Evolutionary conservation across 1,140 invertebrate genomes (phyloP), one percentile per base, ranked within the genome.

Genomic region (Nasonia giraulti): DNA sequence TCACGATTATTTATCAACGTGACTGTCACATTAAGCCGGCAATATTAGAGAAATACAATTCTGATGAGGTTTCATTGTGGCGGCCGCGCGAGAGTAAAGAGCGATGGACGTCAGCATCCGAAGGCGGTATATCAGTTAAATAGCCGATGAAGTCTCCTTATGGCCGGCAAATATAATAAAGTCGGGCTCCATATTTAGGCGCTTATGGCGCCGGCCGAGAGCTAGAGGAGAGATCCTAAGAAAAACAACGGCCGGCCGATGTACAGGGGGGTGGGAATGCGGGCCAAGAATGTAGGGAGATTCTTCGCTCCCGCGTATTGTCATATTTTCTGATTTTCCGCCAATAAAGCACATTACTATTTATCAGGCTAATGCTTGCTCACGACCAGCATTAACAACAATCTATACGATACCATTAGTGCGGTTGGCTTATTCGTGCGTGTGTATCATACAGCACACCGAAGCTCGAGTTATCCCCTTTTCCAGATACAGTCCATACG

Each of bases 261-360:
- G 75, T 86, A 77, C 80, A 80, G 82, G 80, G 71, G 68, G 7
- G 33, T 37, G 44, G 55, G 40, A 80, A 78, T 37, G 75, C 23
- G 68, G 68, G 74, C 75, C 55, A 89, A 89, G 88, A 89, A 89
- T 62, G 17, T 88, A 91, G 86, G 88, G 90, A 89, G 88, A 89
- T 90, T 88, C 86, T 40, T 84, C 40, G 40, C 40, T 23, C 33
- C 31, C 33, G 83, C 80, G 82, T 87, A 88, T 88, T 88, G 89
- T 93, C 91, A 92, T 93, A 93, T 93, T 92, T 93, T 88, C 92
- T 93, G 91, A 93, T 93, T 93, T 92, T 92, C 89, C 91, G 89
- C 92, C 91, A 92, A 93, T 93, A 92, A 93, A 91, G 90, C 87
- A 91, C 91, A 92, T 93, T 92, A 92, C 92, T 93, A 92, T 93